phyloP scores from a whole-genome alignment of 2,888 invertebrate species.

The Chironomus tentans region DNA sequence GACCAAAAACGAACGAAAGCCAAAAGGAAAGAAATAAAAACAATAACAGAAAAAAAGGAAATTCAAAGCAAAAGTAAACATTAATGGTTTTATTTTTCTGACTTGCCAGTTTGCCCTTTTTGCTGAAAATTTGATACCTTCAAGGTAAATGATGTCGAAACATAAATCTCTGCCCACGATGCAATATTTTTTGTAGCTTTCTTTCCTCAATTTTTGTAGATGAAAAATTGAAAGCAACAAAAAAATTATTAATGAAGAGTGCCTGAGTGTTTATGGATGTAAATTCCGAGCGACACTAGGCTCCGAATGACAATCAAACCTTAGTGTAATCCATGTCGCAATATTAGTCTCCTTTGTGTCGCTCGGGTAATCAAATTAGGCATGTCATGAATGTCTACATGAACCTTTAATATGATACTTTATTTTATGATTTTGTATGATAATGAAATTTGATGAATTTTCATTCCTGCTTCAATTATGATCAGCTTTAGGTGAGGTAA shows the following conservation, averaged over 20 bases:
- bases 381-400: too few relatives aligned
- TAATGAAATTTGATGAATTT: too few relatives aligned
- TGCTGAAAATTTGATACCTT: background rate
- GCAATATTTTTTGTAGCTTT: background rate
- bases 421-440: too few relatives aligned
- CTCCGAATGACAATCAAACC: too few relatives aligned
- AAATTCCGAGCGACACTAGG: too few relatives aligned
- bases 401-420: too few relatives aligned
- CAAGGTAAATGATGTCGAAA: background rate
- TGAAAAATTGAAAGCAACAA: background rate
- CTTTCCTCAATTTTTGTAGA: background rate
- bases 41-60: background rate
- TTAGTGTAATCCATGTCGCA: too few relatives aligned
- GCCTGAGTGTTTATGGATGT: background rate
- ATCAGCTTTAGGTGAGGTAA: too few relatives aligned
- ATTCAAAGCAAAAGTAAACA: background rate
- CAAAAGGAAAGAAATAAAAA: too few relatives aligned
- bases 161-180: background rate
- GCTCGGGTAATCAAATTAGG: background rate
- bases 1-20: too few relatives aligned
- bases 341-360: too few relatives aligned
- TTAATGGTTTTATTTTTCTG: background rate
- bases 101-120: background rate
- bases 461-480: too few relatives aligned
- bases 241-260: background rate